Evolutionary conservation across 2,888 invertebrate species (phyloP).

Genomic region (Tryphoninae sp.): DNA sequence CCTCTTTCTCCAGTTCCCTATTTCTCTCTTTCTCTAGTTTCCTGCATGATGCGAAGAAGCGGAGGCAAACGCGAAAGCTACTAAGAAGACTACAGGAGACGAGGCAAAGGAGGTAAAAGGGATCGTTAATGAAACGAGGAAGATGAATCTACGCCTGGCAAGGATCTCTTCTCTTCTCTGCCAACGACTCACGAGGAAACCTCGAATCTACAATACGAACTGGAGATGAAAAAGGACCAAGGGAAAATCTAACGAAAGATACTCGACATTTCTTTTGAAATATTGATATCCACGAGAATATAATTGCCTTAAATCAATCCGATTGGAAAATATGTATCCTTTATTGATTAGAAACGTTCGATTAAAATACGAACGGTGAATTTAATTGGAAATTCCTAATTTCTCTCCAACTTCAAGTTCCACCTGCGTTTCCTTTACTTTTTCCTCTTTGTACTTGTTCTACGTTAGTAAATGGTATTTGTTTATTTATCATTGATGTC

Average conservation of each 20-base stretch:
- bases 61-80: slow-evolving; percentile 14
- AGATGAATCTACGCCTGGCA: slow-evolving; percentile 63
- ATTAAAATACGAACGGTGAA: no score
- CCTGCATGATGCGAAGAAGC: slow-evolving; percentile 19
- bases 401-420: no score
- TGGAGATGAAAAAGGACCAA: neutral
- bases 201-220: slow-evolving; percentile 36
- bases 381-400: no score
- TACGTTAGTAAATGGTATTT: no score
- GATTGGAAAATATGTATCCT: no score
- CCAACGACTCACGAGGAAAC: neutral
- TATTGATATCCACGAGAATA: neutral
- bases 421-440: no score
- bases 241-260: slow-evolving; percentile 33
- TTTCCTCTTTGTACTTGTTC: no score
- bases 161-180: slow-evolving; percentile 35
- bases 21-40: neutral
- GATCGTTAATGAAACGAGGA: slow-evolving; percentile 58
- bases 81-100: slow-evolving; percentile 18
- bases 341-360: no score
- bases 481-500: no score
- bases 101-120: slow-evolving; percentile 55
- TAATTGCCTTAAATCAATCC: no score
- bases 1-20: neutral
- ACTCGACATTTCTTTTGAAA: neutral